Evolutionary conservation across 2,113 vertebrate species (phyloP), one percentile per base, ranked within the genome.

Genomic region (Engraulis encrasicolus): DNA sequence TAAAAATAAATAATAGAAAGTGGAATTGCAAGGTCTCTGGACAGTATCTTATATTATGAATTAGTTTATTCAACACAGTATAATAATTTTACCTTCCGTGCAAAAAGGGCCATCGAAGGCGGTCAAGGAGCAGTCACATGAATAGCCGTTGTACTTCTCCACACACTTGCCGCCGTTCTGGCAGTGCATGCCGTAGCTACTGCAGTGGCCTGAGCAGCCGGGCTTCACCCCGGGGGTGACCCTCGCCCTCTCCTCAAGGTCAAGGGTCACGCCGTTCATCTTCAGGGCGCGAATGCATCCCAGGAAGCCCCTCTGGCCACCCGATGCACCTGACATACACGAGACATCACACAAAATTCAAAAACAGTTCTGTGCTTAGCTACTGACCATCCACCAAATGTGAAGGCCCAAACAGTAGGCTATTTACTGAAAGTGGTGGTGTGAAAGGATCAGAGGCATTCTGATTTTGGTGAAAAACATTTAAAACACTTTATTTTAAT

Each of bases 141-240:
- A 94, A 84, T 98, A 99, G 19, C 97, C 96, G 0, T 97, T 97
- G 91, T 99, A 99, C 19, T 97, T 96, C 91, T 99, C 98, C 0
- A 99, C 89, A n/a, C 98, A 99, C 50, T 94, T 96, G 0, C 98
- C 98, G 0, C 97, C 97, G 0, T 99, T 99, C 54, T 94, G 95
- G 1, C 98, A 99, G 93, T 96, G 97, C 78, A 94, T 92, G 2
- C 96, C 95, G 0, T 95, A 98, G 86, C 96, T 98, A 0, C 93
- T 96, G 88, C 98, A 99, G 87, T 99, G 97, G 17, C 98, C 98
- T 0, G 95, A 97, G 86, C 98, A 99, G 23, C 98, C 98, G 0
- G 97, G 96, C 83, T 96, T 97, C 78, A 99, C 97, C 1, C 96
- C 98, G 0, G 95, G 94, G 0, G 96, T 98, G 66, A 95, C 92